Evolutionary conservation across 2,888 invertebrate genomes (phyloP).

Genomic region (Aphrophora alni): DNA sequence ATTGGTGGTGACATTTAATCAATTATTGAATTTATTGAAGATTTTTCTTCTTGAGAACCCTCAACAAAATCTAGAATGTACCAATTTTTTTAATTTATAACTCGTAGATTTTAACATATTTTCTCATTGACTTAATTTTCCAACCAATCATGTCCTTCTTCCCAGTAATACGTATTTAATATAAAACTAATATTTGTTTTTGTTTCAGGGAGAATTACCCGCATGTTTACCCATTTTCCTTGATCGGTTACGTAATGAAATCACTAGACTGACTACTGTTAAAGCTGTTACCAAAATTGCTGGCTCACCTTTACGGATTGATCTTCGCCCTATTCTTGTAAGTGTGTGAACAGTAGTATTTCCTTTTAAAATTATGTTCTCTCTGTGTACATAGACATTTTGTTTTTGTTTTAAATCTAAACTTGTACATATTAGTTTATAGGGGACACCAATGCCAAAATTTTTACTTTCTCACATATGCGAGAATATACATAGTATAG

Average conservation of each 20-base stretch:
- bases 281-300: conserved; percentile 96
- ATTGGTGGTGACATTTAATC: conserved; percentile 20
- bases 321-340: conserved; percentile 81
- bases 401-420: no score
- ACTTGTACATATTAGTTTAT: no score
- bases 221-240: conserved; percentile 93
- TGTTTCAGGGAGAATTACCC: conserved; percentile 70
- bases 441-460: not conserved
- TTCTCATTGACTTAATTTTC: no score
- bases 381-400: not conserved
- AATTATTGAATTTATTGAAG: conserved; percentile 10
- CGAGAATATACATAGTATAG: no score
- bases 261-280: conserved; percentile 94
- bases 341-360: conserved; percentile 50
- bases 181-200: not conserved
- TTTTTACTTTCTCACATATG: no score
- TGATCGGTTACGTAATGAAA: conserved; percentile 95
- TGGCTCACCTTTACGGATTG: conserved; percentile 84
- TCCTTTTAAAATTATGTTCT: conserved; percentile 33
- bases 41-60: not conserved
- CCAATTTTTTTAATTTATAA: no score
- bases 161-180: no score
- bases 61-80: not conserved
- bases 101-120: no score
- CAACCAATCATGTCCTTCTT: no score